Evolutionary conservation across 1,140 invertebrate genomes (phyloP), one percentile per base, ranked within the genome.

Genomic region (Polypedilum vanderplanki): DNA sequence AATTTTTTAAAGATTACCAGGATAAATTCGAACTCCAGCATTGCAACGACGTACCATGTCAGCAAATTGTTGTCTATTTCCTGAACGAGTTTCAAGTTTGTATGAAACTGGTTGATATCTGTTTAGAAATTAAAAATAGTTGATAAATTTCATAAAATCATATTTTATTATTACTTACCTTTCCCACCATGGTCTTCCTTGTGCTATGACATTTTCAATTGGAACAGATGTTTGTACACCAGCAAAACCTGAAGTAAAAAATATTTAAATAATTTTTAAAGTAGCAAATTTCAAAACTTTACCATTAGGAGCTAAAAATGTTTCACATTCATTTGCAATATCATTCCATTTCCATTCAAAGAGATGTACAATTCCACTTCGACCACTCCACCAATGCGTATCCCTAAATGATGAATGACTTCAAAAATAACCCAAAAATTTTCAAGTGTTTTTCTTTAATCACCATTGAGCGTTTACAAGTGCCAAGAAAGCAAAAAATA

Each of bases 261-360:
- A n/a, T n/a, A n/a, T n/a, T n/a, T n/a, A n/a, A n/a, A n/a, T n/a
- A n/a, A n/a, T n/a, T n/a, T n/a, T n/a, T n/a, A n/a, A n/a, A n/a
- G n/a, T n/a, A n/a, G n/a, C n/a, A n/a, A n/a, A n/a, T n/a, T n/a
- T n/a, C n/a, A n/a, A n/a, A n/a, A n/a, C n/a, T n/a, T n/a, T n/a
- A n/a, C 24, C 91, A 74, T 87, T 86, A 0, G 91, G 90, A 7
- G 86, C 90, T 1, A 95, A 83, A 79, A 93, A 94, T 22, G 85
- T 80, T 81, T 93, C 91, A 78, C 93, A 95, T 82, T 95, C 93
- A 18, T 84, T 82, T 1, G 92, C 93, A 75, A 96, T 90, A 79
- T 94, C 93, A 3, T 81, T 81, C 88, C 89, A 88, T 79, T 89
- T 91, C 92, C 93, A 95, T 80, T 95, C 93, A 77, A 93, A 93